Conservation (phyloP, 1,140 invertebrate species). For the Drosophila equinoxialis region DNA sequence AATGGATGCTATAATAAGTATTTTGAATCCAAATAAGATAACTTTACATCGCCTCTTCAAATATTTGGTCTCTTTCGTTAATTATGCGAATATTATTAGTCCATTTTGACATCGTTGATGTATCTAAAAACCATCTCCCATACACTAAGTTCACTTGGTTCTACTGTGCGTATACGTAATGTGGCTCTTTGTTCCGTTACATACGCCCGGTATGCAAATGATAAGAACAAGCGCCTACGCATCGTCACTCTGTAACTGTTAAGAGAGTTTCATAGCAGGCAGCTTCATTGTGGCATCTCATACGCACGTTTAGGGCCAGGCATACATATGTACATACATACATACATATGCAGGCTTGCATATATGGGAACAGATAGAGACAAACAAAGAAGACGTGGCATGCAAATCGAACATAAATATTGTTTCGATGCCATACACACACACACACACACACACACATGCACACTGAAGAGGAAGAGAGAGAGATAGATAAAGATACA, state of each 20-base stretch:
- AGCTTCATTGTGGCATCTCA: constrained; percentile 1
- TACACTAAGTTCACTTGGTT: no score
- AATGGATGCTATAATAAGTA: no score
- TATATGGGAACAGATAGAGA: no score
- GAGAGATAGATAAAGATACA: not conserved
- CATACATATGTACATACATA: not conserved
- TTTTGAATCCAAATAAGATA: no score
- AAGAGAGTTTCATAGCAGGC: constrained; percentile 12
- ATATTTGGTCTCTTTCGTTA: no score
- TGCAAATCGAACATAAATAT: constrained; percentile 46
- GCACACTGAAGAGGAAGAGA: not conserved
- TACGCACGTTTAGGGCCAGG: not conserved
- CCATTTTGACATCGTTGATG: no score
- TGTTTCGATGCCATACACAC: constrained; percentile 22
- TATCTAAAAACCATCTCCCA: no score
- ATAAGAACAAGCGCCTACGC: not conserved
- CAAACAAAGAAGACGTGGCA: not conserved
- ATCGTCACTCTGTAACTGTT: not conserved
- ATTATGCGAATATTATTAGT: no score
- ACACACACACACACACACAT: constrained; percentile 8
- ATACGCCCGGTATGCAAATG: not conserved
- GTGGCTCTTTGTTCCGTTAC: not conserved
- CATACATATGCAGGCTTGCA: not conserved
- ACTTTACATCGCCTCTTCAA: no score
- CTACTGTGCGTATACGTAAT: not conserved